Evolutionary conservation across 2,797 vertebrate species (phyloP).

Genomic region (Dicrostonyx torquatus): DNA sequence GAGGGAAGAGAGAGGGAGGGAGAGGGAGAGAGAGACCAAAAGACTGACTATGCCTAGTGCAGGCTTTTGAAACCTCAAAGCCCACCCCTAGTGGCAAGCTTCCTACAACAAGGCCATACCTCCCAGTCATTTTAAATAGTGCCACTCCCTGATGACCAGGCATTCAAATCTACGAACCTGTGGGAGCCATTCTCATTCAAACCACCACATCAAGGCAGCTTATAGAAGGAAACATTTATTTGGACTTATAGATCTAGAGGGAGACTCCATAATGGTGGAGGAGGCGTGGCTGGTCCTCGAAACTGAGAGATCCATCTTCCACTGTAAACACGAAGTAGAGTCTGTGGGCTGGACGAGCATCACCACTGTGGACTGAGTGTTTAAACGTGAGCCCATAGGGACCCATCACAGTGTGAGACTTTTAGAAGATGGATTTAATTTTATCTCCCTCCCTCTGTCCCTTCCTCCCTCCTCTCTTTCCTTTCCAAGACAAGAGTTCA

Average conservation of each 20-base stretch:
- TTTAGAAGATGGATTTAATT: not conserved
- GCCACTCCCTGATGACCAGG: not conserved
- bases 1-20: not conserved
- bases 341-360: not conserved
- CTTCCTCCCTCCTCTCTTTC: not conserved
- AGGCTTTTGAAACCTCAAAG: not conserved
- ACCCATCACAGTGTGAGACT: not conserved
- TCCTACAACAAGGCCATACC: not conserved
- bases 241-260: not conserved
- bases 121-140: not conserved
- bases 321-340: not conserved
- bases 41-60: not conserved
- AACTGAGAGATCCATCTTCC: not conserved
- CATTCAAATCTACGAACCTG: not conserved
- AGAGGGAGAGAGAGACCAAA: not conserved
- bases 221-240: not conserved
- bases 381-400: not conserved
- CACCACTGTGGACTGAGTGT: not conserved
- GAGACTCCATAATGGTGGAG: not conserved
- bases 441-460: not conserved
- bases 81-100: not conserved
- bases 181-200: not conserved
- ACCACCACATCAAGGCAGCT: not conserved
- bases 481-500: not conserved
- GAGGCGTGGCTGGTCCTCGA: not conserved